Base-by-base conservation (phyloP, 2,797 vertebrate genomes). In the Propithecus deckenii region DNA sequence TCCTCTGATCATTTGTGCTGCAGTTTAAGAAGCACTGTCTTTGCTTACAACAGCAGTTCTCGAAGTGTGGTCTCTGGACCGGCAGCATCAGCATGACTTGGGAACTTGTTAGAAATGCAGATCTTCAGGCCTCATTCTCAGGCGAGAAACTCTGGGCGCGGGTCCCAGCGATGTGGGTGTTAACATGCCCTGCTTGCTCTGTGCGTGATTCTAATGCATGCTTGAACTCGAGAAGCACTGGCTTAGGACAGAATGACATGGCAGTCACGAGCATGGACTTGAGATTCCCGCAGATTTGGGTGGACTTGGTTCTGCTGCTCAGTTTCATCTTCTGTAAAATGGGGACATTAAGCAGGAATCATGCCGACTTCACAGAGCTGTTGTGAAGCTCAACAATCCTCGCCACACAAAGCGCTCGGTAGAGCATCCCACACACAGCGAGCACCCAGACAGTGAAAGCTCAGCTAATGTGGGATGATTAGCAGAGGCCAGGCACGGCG, bases 111-210 rank as follows among this genome's bases (percentile, higher is more conserved):
- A 43, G 63, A 83, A 86, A 78, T 38, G 2, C 17, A 57, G 76
- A 67, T 72, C 65, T 71, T 67, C 25, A 20, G 41, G n/a, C 22
- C 52, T 72, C 43, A 4, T 41, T 41, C 38, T 50, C 35, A 78
- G 50, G 18, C 10, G 11, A 46, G 35, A 89, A 65, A 35, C 35
- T 9, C 35, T 35, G 57, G 20, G 46, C 10, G 1, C 22, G 4
- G n/a, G 30, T 41, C 23, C 25, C 41, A 15, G 48, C n/a, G 3
- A 20, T 23, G 7, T 35, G 85, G 18, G 32, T n/a, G 67, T 67
- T 28, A 43, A 4, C 50, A 32, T 14, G 1, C n/a, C 12, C 7
- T 2, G 0, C 10, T 3, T 0, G 0, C 7, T 5, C 8, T 0
- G 12, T 61, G 57, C 12, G 11, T 46, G 28, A 57, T 28, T 74